phyloP scores from a whole-genome alignment of 2,113 vertebrate genomes.

The Tyto alba region DNA sequence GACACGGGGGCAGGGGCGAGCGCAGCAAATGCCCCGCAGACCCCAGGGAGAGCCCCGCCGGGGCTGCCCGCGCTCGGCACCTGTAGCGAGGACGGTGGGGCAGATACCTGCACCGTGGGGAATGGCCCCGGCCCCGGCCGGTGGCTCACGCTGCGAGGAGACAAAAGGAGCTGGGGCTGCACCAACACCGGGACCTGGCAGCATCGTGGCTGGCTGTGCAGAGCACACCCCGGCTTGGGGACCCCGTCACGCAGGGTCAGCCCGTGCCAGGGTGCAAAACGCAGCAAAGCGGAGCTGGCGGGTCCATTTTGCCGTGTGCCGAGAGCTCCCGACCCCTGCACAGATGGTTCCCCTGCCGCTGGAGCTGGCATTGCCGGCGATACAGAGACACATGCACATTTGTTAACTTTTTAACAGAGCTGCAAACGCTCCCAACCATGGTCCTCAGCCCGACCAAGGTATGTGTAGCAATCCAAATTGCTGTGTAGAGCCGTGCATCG shows the following conservation, averaged over 20 bases:
- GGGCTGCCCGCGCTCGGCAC: not conserved
- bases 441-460: not conserved
- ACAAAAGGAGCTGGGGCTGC: not conserved
- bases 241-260: not conserved
- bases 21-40: accelerated
- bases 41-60: accelerated
- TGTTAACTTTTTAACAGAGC: constrained; percentile 25
- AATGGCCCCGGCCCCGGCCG: not conserved
- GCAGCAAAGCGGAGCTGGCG: not conserved
- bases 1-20: not conserved
- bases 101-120: not conserved
- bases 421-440: not conserved
- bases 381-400: accelerated
- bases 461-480: accelerated
- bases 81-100: not conserved
- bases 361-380: not conserved
- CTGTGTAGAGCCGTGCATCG: not conserved
- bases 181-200: accelerated
- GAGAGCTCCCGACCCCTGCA: not conserved
- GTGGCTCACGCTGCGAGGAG: not conserved
- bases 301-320: accelerated
- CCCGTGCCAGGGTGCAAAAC: not conserved
- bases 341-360: not conserved
- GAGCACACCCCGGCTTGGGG: accelerated
- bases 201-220: accelerated